phyloP scores from a whole-genome alignment of 2,888 invertebrate genomes.

The Tricholauxania praeusta region DNA sequence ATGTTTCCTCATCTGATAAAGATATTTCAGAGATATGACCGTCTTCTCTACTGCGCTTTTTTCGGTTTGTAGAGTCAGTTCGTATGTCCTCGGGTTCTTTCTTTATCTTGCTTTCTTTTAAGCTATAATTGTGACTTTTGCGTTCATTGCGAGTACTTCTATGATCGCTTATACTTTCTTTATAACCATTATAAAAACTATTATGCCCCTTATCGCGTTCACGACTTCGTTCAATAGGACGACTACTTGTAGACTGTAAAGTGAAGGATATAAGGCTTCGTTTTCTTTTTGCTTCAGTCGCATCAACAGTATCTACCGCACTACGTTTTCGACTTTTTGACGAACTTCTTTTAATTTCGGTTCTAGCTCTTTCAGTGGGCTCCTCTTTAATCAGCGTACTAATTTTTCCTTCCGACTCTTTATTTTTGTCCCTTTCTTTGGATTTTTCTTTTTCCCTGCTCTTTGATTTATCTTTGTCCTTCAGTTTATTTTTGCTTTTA shows the following conservation, averaged over 20 bases:
- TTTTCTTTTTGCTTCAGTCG: not conserved
- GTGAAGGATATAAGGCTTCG: too few relatives aligned
- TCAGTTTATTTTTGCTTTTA: constrained; percentile 54
- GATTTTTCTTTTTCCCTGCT: constrained; percentile 21
- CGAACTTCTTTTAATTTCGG: constrained; percentile 15
- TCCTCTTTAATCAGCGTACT: constrained; percentile 10
- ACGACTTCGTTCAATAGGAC: constrained; percentile 1
- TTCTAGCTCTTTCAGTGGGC: not conserved
- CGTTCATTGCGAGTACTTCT: constrained; percentile 12
- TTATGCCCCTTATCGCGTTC: constrained; percentile 46
- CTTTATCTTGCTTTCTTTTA: constrained; percentile 3
- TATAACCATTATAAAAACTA: constrained; percentile 55
- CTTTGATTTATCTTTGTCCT: constrained; percentile 54
- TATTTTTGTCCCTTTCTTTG: constrained; percentile 41
- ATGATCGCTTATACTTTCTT: constrained; percentile 43
- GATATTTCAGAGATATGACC: constrained; percentile 60
- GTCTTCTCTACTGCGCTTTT: constrained; percentile 30
- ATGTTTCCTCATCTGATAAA: constrained; percentile 66
- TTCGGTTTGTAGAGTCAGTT: constrained; percentile 20
- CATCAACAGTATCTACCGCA: constrained; percentile 35
- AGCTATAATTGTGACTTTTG: not conserved
- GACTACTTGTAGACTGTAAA: not conserved
- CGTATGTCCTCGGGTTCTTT: constrained; percentile 17
- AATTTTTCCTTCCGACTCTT: constrained; percentile 41
- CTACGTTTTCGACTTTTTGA: constrained; percentile 39